Percentiles rank a stretch among this genome's conserved stretches.
These are phyloP conservation scores for Entomyzon cyanotis DNA, from an alignment of 2,113 vertebrate species.

Conservation along the genomic window DNA sequence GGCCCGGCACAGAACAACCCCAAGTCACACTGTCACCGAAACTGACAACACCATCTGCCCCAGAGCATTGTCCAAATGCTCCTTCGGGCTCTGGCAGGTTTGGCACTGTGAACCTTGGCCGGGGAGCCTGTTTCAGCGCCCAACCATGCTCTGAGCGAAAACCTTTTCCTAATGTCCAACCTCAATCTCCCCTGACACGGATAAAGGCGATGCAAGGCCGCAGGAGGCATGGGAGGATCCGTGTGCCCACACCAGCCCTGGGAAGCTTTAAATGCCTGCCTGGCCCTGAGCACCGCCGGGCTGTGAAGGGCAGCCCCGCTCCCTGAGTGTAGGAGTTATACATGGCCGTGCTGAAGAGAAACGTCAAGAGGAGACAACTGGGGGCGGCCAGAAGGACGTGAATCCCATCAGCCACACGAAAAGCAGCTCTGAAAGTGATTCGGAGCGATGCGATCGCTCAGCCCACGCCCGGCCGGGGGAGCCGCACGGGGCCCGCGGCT, in stretches of 20 bases:
- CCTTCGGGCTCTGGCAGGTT: background rate
- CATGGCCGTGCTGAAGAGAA: background rate
- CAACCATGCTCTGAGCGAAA: accelerated
- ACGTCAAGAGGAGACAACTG: background rate
- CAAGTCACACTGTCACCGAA: too few species aligned
- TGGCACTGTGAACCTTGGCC: background rate
- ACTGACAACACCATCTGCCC: too few species aligned
- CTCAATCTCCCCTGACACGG: background rate
- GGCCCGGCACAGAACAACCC: background rate
- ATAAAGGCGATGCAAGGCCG: accelerated
- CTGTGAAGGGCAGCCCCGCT: background rate
- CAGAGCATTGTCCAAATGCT: background rate
- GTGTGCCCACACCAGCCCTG: background rate
- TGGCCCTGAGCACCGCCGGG: accelerated
- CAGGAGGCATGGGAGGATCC: background rate
- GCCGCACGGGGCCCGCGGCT: background rate
- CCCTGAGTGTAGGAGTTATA: background rate
- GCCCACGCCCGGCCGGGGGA: background rate
- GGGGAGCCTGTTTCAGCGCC: background rate
- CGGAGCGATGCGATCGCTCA: background rate
- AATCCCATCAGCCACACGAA: background rate
- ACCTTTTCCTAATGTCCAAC: too few species aligned
- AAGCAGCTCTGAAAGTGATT: background rate
- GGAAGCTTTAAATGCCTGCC: background rate
- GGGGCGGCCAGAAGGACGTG: background rate